Conservation (phyloP, 2,888 invertebrate genomes). For the Dolomedes plantarius region DNA sequence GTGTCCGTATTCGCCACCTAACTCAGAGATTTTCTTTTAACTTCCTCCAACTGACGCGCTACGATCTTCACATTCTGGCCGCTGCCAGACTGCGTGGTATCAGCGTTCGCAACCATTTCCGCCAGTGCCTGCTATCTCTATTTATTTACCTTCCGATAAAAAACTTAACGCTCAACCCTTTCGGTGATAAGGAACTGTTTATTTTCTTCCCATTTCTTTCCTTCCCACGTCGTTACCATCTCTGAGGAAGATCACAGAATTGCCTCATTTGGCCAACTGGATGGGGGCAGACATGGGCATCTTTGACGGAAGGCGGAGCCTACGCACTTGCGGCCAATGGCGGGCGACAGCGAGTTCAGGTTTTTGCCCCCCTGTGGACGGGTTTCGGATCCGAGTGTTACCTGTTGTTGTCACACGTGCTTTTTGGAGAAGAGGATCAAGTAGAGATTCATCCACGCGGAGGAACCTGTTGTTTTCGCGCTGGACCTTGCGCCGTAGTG, state of each 20-base stretch:
- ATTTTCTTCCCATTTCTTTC: neutral
- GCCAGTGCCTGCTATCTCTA: constrained; percentile 4
- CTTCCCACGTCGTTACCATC: constrained; percentile 16
- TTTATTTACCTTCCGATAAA: constrained; percentile 9
- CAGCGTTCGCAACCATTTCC: neutral
- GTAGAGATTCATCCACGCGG: constrained; percentile 20
- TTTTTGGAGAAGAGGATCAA: constrained; percentile 26
- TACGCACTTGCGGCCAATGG: constrained; percentile 60
- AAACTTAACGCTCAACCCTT: constrained; percentile 17
- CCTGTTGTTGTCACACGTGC: constrained; percentile 64
- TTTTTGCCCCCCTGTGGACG: constrained; percentile 38
- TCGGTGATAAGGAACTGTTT: constrained; percentile 7
- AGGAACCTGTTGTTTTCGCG: constrained; percentile 44
- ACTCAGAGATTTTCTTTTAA: neutral
- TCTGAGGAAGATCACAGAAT: neutral
- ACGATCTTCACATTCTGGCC: neutral
- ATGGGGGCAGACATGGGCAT: constrained; percentile 17
- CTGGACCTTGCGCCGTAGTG: neutral
- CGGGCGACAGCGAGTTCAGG: constrained; percentile 47
- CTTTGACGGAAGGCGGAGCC: constrained; percentile 60
- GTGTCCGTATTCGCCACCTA: neutral
- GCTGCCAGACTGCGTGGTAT: constrained; percentile 8
- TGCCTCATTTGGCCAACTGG: constrained; percentile 14
- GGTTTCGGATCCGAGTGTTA: constrained; percentile 23
- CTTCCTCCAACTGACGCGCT: neutral